Conservation (phyloP, 2,113 vertebrate genomes). For the Melanocharis versteri region DNA sequence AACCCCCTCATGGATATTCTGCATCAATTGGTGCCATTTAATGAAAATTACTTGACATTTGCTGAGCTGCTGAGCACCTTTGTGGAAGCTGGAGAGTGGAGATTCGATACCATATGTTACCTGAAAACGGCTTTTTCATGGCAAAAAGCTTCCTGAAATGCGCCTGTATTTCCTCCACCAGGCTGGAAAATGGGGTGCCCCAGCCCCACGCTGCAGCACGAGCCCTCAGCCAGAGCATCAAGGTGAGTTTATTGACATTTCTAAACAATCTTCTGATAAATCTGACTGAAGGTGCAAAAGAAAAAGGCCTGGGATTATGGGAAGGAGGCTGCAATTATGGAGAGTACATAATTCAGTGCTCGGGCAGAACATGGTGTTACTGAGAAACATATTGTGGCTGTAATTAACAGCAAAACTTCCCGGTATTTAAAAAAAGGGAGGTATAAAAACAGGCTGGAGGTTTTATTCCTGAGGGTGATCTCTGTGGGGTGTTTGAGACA, state of each 20-base stretch:
- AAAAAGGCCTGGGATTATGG: neutral
- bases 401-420: neutral
- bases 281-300: neutral
- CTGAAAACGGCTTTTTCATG: neutral
- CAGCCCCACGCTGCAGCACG: neutral
- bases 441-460: neutral
- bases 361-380: neutral
- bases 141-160: neutral
- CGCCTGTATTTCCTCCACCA: neutral
- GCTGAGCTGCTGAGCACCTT: neutral
- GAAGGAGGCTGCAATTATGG: neutral
- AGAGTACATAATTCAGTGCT: neutral
- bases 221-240: neutral
- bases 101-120: neutral
- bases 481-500: neutral
- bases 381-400: neutral
- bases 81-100: neutral
- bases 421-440: neutral
- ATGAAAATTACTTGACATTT: slow-evolving; percentile 35
- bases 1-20: neutral
- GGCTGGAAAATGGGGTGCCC: neutral
- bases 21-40: neutral
- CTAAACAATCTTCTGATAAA: neutral
- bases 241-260: neutral
- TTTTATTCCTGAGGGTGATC: neutral